phyloP scores from a whole-genome alignment of 2,113 vertebrate species.

The Excalfactoria chinensis region DNA sequence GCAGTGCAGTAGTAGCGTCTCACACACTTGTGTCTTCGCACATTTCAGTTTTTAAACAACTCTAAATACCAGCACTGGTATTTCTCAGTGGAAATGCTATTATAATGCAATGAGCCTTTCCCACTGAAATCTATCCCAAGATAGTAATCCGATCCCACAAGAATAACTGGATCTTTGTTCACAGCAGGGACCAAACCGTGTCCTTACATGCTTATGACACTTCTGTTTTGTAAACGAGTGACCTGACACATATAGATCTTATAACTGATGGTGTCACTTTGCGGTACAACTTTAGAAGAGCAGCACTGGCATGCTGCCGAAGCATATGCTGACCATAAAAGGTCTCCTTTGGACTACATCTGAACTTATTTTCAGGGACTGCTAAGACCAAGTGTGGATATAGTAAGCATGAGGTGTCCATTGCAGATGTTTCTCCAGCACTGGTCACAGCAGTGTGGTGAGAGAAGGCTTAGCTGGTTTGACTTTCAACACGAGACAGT shows the following conservation, averaged over 20 bases:
- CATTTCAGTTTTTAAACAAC: background rate
- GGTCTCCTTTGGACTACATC: background rate
- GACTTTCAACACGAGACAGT: background rate
- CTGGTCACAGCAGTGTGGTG: background rate
- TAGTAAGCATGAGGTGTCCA: background rate
- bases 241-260: constrained; percentile 32
- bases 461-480: background rate
- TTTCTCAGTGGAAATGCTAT: background rate
- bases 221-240: constrained; percentile 36
- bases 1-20: background rate
- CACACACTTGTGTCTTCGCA: background rate
- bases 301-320: background rate
- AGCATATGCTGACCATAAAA: background rate
- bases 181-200: background rate
- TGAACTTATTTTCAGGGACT: background rate
- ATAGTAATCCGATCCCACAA: background rate
- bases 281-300: background rate
- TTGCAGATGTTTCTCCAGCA: background rate
- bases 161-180: background rate
- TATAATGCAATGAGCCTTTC: background rate
- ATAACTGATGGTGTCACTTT: constrained; percentile 11
- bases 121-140: background rate
- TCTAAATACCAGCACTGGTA: background rate
- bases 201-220: background rate
- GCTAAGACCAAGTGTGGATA: background rate